phyloP scores from a whole-genome alignment of 1,140 invertebrate genomes.

The Muscidifurax raptorellus region DNA sequence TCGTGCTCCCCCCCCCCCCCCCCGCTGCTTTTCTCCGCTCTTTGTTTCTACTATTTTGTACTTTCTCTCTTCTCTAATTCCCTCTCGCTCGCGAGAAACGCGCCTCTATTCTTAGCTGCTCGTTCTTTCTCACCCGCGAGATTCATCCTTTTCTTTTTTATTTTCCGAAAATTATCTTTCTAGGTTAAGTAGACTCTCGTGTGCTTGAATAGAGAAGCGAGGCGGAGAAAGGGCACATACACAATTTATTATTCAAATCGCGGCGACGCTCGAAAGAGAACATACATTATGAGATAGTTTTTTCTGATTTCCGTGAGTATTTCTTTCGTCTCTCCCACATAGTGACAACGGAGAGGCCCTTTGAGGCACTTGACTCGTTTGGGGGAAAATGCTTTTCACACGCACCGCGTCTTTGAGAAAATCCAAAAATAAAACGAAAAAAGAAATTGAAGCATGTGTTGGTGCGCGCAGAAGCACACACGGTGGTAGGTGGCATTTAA shows the following conservation, averaged over 20 bases:
- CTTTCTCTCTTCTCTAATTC: constrained; percentile 36
- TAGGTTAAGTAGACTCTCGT: constrained; percentile 29
- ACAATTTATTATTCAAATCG: not conserved
- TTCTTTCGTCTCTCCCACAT: too few relatives aligned
- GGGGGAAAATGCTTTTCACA: not conserved
- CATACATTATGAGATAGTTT: not conserved
- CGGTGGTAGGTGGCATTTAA: constrained; percentile 33
- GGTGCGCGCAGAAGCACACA: not conserved
- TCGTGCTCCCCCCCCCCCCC: not conserved
- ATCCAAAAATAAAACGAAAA: constrained; percentile 2
- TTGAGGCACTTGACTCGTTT: not conserved
- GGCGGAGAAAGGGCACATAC: not conserved
- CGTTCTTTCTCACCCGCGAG: not conserved
- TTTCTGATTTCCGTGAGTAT: not conserved
- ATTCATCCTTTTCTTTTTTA: not conserved
- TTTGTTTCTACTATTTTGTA: constrained; percentile 46
- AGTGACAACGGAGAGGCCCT: not conserved
- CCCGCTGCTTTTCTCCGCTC: not conserved
- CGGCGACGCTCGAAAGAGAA: not conserved
- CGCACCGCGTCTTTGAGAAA: not conserved
- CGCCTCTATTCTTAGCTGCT: not conserved
- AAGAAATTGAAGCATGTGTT: not conserved
- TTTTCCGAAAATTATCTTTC: constrained; percentile 13
- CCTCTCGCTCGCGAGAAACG: constrained; percentile 21
- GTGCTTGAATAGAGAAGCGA: too few relatives aligned